These are phyloP conservation scores for Neoaliturus tenellus DNA, from an alignment of 2,888 invertebrate species.

Conservation along the genomic window DNA sequence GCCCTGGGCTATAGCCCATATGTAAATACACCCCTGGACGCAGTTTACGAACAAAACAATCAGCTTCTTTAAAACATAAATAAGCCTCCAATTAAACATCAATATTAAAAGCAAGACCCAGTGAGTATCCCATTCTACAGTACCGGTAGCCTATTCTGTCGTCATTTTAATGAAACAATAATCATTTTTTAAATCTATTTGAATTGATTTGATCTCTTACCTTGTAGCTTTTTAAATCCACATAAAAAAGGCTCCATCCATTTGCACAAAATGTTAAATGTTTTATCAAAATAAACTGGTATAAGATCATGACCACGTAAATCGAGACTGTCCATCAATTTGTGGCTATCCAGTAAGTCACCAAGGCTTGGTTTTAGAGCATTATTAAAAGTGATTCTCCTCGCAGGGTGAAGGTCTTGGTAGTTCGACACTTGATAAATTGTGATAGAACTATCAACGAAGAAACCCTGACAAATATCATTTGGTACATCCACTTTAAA, in stretches of 20 bases:
- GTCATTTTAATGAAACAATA: too few species aligned
- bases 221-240: background rate
- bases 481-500: background rate
- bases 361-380: background rate
- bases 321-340: background rate
- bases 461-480: background rate
- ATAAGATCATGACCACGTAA: background rate
- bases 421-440: background rate
- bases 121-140: too few species aligned
- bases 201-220: too few species aligned
- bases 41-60: too few species aligned
- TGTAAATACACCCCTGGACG: too few species aligned
- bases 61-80: too few species aligned
- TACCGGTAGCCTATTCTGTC: too few species aligned
- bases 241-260: conserved; percentile 19
- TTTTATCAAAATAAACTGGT: background rate
- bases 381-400: background rate
- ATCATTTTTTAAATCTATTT: too few species aligned
- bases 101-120: too few species aligned
- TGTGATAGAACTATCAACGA: conserved; percentile 12
- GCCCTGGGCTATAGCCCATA: too few species aligned
- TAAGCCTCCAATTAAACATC: too few species aligned
- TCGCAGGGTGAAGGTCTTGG: conserved; percentile 10
- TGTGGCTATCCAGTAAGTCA: background rate
- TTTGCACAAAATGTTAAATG: background rate